Evolutionary conservation across 2,797 vertebrate species (phyloP).

Genomic region (Dallia pectoralis): DNA sequence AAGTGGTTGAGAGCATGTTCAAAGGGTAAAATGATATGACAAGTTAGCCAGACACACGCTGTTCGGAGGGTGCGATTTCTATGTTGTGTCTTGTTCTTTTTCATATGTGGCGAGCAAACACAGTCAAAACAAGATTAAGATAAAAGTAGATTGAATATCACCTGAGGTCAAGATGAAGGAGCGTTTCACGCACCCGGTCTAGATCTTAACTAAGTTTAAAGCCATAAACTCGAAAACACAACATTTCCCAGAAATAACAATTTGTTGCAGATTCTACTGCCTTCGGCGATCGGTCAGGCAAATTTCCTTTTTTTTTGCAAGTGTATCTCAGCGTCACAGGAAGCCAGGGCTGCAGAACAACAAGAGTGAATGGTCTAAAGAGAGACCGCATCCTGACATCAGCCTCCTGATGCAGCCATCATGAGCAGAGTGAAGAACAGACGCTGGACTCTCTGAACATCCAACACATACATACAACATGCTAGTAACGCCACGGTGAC

Average conservation of each 20-base stretch:
- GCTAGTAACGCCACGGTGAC: slow-evolving; percentile 8
- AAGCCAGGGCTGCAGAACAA: slow-evolving; percentile 63
- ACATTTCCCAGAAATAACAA: neutral
- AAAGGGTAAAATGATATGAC: slow-evolving; percentile 3
- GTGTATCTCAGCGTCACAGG: slow-evolving; percentile 65
- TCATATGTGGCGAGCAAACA: too few species aligned
- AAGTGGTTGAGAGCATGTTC: slow-evolving; percentile 16
- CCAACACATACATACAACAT: slow-evolving; percentile 37
- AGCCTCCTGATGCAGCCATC: slow-evolving; percentile 59
- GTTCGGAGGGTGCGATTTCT: neutral
- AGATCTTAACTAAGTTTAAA: neutral
- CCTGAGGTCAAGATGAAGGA: too few species aligned
- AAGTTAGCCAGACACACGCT: slow-evolving; percentile 18
- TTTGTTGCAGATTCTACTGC: neutral
- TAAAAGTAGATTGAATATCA: too few species aligned
- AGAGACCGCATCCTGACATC: slow-evolving; percentile 63
- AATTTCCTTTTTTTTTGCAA: slow-evolving; percentile 50
- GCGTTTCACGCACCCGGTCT: too few species aligned
- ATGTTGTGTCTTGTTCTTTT: too few species aligned
- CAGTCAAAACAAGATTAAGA: too few species aligned
- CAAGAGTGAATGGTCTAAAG: slow-evolving; percentile 31
- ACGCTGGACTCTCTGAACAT: slow-evolving; percentile 54
- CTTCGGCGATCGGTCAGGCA: neutral
- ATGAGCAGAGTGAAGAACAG: slow-evolving; percentile 54
- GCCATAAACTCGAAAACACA: neutral